Evolutionary conservation across 2,888 invertebrate genomes (phyloP), one percentile per base, ranked within the genome.

Genomic region (Caenorhabditis drosophilae): DNA sequence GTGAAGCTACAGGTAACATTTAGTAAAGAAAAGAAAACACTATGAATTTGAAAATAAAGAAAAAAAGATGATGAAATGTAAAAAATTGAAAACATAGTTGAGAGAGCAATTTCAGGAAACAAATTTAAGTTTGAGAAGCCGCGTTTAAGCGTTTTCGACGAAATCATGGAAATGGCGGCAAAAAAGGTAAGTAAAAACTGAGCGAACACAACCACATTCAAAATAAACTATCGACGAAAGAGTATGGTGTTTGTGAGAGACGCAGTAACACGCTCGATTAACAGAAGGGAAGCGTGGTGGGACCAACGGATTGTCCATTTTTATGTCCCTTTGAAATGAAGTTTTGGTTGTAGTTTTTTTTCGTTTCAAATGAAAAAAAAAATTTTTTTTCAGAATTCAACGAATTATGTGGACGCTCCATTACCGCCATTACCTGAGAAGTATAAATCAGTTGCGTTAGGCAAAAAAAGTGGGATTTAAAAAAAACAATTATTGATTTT

Each of bases 151-250:
- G 40, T 60, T 0, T 66, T 66, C 18, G 59, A 66, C 15, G 66
- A 59, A 38, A 66, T 66, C 3, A 66, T 66, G 66, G 51, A 55
- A 34, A 47, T 36, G 35, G 66, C 66, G 0, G 52, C 55, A 11
- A 47, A 54, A 34, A 66, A 66, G 49, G 66, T 66, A 36, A 44
- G 47, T 34, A n/a, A 36, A n/a, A n/a, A n/a, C n/a, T n/a, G n/a
- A n/a, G n/a, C n/a, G n/a, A n/a, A 23, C 15, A 42, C 23, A 42
- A 45, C 44, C 27, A 27, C 26, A 27, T 11, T 16, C 1, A 45
- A 23, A 45, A 40, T 4, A 6, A 40, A 40, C n/a, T n/a, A n/a
- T n/a, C n/a, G n/a, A 15, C 22, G 40, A 40, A 15, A 20, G 2
- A 40, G 40, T 40, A 27, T 45, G 27, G 15, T 2, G 2, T 3